Base-by-base conservation (phyloP, 2,797 vertebrate genomes). In the Tachyglossus aculeatus region DNA sequence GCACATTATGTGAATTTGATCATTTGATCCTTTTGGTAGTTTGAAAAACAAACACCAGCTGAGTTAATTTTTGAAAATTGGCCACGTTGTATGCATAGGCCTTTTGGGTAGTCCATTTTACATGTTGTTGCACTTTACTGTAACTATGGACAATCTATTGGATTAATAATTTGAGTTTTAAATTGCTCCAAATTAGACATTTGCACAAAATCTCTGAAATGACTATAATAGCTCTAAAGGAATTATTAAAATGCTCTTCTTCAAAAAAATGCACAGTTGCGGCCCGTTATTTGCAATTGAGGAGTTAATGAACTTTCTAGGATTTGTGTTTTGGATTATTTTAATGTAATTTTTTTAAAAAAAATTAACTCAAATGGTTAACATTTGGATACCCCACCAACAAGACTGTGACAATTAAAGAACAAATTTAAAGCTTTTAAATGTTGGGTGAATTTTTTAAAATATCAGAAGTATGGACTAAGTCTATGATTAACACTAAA, bases 141-240 rank as follows among this genome's bases (percentile, higher is more conserved):
- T 62, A 69, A 50, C 24, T 48, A 19, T 21, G 43, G 24, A 29
- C 61, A 64, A 76, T 67, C 21, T 19, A 16, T 18, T 56, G 18
- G 11, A 21, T 63, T 80, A 59, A 71, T 68, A 71, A 62, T 59
- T 62, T 63, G 33, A 78, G 79, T 77, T 74, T 71, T 81, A 72
- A 77, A 25, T 36, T 66, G 11, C 65, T 76, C 33, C 33, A 68
- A 71, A 59, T 57, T 21, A 43, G 67, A 9, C 24, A 67, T 68
- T 73, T 73, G 66, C 1, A 44, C 52, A 67, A 47, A n/a, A 77
- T 65, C 21, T 22, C 64, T 62, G 65, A 59, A 48, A 60, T 68
- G n/a, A 47, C 25, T 78, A 31, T 53, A 73, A 62, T 16, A 22
- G 41, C 61, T 44, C 40, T 61, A 68, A 66, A 82, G 50, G 22